Percentiles rank a stretch among this genome's conserved stretches.
Conservation (phyloP, 2,797 vertebrate species). For the Melanogrammus aeglefinus region DNA sequence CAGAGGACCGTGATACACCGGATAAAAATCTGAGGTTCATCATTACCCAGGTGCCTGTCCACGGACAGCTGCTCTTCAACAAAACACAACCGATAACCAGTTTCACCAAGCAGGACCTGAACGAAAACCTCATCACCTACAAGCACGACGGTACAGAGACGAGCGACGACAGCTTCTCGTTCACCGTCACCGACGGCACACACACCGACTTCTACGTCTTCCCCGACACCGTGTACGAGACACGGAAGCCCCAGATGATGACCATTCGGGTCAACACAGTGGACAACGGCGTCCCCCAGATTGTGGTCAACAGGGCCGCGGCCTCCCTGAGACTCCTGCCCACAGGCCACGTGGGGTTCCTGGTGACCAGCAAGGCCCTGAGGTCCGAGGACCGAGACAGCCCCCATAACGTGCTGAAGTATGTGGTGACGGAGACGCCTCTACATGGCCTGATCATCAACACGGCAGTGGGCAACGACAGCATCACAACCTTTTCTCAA, state of each 20-base stretch:
- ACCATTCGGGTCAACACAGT: conserved; percentile 79
- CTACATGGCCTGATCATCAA: conserved; percentile 83
- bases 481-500: conserved; percentile 79
- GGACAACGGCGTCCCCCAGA: conserved; percentile 80
- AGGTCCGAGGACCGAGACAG: conserved; percentile 81
- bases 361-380: conserved; percentile 81
- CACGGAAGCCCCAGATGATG: conserved; percentile 81
- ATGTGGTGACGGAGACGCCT: conserved; percentile 71
- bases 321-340: conserved; percentile 74
- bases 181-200: conserved; percentile 84
- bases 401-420: conserved; percentile 76
- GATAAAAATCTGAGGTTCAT: conserved; percentile 78
- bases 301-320: conserved; percentile 80
- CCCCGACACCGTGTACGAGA: conserved; percentile 79
- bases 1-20: conserved; percentile 81
- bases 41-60: conserved; percentile 80
- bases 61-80: conserved; percentile 83
- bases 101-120: conserved; percentile 85
- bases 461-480: conserved; percentile 75
- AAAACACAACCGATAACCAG: conserved; percentile 70
- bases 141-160: conserved; percentile 79
- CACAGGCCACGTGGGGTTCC: conserved; percentile 78
- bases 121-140: conserved; percentile 84
- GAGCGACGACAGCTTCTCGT: conserved; percentile 83
- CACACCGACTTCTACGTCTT: conserved; percentile 82